Conservation (phyloP, 1,140 invertebrate genomes). For the Lordiphosa collinella region DNA sequence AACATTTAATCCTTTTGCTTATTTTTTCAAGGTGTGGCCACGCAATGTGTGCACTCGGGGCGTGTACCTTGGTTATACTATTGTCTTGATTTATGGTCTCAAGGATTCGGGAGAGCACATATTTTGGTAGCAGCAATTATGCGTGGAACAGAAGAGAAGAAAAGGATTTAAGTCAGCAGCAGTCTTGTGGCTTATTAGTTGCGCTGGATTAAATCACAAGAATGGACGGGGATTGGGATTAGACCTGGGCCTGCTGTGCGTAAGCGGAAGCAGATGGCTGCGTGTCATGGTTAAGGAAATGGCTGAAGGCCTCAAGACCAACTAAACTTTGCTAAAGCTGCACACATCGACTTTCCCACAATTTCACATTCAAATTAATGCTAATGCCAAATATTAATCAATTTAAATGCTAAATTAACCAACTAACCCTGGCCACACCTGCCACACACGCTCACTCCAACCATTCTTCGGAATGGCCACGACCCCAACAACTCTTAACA, state of each 20-base stretch:
- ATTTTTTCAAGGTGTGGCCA: slow-evolving; percentile 76
- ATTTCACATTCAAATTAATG: slow-evolving; percentile 1
- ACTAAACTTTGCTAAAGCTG: no score
- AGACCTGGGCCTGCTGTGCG: slow-evolving; percentile 17
- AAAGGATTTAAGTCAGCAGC: slow-evolving; percentile 66
- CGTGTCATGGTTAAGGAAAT: background rate
- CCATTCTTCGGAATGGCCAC: slow-evolving; percentile 3
- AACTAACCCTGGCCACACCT: slow-evolving; percentile 21
- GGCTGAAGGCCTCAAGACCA: slow-evolving; percentile 1
- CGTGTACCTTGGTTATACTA: slow-evolving; percentile 42
- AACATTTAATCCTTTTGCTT: slow-evolving; percentile 73
- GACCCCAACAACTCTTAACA: slow-evolving; percentile 9
- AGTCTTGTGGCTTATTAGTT: slow-evolving; percentile 69
- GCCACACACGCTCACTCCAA: background rate
- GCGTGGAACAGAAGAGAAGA: slow-evolving; percentile 24
- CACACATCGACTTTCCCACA: background rate
- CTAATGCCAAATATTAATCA: slow-evolving; percentile 10
- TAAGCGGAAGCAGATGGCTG: slow-evolving; percentile 61
- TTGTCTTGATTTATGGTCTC: slow-evolving; percentile 58
- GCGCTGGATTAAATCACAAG: slow-evolving; percentile 66
- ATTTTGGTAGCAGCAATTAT: slow-evolving; percentile 42
- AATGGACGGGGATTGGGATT: slow-evolving; percentile 22
- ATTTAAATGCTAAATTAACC: slow-evolving; percentile 19
- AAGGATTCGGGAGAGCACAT: slow-evolving; percentile 16
- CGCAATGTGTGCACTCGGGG: slow-evolving; percentile 41